Evolutionary conservation across 2,797 vertebrate genomes (phyloP).

Genomic region (Darevskia mixta): DNA sequence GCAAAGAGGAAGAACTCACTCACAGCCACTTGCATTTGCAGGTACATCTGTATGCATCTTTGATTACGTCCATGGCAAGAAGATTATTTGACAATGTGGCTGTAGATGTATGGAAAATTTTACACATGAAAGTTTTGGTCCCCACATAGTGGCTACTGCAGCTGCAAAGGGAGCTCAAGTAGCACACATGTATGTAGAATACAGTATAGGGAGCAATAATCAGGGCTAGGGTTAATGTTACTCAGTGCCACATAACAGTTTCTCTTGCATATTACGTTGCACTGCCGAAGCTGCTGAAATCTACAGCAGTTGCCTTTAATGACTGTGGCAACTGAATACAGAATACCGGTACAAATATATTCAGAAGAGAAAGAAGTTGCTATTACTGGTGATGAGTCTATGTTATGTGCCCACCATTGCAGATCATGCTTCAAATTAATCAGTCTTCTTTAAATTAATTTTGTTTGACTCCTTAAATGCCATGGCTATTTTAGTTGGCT

Average conservation of each 20-base stretch:
- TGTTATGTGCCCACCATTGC: neutral
- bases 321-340: neutral
- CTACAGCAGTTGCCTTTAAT: neutral
- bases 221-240: too few relatives aligned
- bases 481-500: neutral
- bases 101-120: fast-evolving
- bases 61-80: neutral
- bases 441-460: neutral
- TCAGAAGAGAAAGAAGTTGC: neutral
- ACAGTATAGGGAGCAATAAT: neutral
- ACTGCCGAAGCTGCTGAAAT: neutral
- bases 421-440: neutral
- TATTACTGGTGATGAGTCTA: neutral
- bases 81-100: neutral
- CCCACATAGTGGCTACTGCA: neutral
- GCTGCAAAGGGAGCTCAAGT: neutral
- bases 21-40: neutral
- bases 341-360: neutral
- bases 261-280: constrained; percentile 2
- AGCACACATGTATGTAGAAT: neutral
- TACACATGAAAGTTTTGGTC: neutral
- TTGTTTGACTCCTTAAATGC: neutral
- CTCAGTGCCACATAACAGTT: neutral
- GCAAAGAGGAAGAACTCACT: neutral
- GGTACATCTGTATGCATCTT: neutral